These are phyloP conservation scores for Cenopis cana DNA, from an alignment of 2,888 invertebrate species.

Conservation along the genomic window DNA sequence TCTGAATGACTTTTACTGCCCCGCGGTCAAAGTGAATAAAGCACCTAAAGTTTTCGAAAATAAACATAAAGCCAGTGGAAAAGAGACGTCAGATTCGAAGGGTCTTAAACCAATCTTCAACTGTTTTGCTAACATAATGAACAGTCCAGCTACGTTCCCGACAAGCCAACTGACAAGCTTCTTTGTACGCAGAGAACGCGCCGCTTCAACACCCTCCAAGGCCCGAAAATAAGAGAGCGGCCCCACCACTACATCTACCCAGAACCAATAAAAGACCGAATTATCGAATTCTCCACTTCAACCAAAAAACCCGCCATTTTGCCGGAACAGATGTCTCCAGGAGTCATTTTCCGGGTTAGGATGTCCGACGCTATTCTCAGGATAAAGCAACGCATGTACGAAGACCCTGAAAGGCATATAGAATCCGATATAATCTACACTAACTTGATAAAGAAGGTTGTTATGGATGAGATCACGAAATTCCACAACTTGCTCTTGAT, in stretches of 20 bases:
- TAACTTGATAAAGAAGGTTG: conserved; percentile 77
- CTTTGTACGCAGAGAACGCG: conserved; percentile 66
- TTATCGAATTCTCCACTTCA: conserved; percentile 70
- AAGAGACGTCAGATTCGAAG: background rate
- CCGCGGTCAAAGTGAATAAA: background rate
- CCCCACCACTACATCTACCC: conserved; percentile 79
- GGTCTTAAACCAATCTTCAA: too few relatives aligned
- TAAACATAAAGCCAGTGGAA: background rate
- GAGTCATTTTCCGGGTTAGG: conserved; percentile 75
- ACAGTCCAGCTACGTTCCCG: background rate
- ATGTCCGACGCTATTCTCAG: conserved; percentile 79
- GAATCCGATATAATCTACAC: conserved; percentile 81
- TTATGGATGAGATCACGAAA: conserved; percentile 79
- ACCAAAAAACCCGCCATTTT: conserved; percentile 72
- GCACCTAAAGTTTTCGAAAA: background rate
- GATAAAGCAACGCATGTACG: conserved; percentile 80
- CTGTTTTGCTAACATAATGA: background rate
- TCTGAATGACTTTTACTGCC: background rate
- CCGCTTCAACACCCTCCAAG: conserved; percentile 66
- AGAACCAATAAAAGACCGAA: conserved; percentile 73
- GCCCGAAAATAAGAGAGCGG: conserved; percentile 73
- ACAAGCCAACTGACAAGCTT: conserved; percentile 50
- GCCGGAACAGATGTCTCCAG: conserved; percentile 79
- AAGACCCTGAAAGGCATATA: conserved; percentile 77
- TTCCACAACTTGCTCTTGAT: conserved; percentile 76